Evolutionary conservation across 30 jellyfish, hydroid and myxozoan species (phyloP).

Genomic region (Chrysaora quinquecirrha): DNA sequence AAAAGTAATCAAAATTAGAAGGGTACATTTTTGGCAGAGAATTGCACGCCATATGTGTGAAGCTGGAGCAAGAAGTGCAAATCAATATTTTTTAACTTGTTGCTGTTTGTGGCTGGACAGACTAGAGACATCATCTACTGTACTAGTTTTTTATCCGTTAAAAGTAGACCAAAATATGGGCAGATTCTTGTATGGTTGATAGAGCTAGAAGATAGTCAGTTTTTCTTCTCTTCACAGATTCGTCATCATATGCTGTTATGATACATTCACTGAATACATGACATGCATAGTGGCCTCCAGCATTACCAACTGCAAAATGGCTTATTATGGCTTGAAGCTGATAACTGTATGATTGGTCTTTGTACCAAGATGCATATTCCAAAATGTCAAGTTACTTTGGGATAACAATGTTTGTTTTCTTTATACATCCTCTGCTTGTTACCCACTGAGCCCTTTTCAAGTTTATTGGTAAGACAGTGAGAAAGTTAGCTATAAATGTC

Average conservation of each 20-base stretch:
- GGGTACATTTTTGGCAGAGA: too few species aligned
- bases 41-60: too few species aligned
- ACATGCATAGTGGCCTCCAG: constrained; percentile 19
- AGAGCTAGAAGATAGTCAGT: background rate
- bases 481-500: background rate
- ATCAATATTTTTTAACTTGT: too few species aligned
- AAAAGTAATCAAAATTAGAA: too few species aligned
- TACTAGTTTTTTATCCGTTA: too few species aligned
- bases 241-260: constrained; percentile 12
- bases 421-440: background rate
- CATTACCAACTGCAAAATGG: background rate
- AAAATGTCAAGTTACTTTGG: background rate
- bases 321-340: background rate
- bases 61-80: too few species aligned
- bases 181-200: constrained; percentile 5
- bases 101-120: too few species aligned
- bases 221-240: background rate
- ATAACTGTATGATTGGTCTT: background rate
- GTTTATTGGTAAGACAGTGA: background rate
- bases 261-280: background rate
- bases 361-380: background rate
- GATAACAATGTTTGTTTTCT: background rate
- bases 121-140: too few species aligned
- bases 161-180: background rate
- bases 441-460: background rate